Evolutionary conservation across 2,888 invertebrate genomes (phyloP).

Genomic region (Andrena minutula): DNA sequence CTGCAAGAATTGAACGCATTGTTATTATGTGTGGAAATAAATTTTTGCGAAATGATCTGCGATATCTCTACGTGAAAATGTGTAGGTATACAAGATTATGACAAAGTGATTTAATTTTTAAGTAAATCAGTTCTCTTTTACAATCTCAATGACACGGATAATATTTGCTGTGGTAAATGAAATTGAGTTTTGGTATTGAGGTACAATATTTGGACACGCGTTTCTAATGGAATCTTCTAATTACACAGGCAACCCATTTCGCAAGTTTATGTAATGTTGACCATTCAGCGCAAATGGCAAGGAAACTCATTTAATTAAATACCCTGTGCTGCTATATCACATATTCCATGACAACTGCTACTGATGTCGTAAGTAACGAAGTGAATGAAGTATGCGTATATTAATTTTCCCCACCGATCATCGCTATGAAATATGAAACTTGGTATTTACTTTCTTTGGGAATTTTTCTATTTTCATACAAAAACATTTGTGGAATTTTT

Average conservation of each 20-base stretch:
- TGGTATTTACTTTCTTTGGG: no score
- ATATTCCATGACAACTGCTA: not conserved
- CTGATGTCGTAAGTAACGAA: not conserved
- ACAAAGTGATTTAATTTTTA: not conserved
- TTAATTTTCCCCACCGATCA: no score
- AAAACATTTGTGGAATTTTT: no score
- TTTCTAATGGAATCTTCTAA: constrained; percentile 8
- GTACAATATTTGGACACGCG: not conserved
- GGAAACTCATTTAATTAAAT: not conserved
- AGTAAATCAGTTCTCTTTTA: not conserved
- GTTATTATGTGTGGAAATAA: not conserved
- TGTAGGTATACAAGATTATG: not conserved
- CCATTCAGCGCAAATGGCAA: not conserved
- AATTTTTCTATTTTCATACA: no score
- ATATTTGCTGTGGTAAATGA: constrained; percentile 1
- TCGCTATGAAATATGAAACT: no score
- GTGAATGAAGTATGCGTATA: no score
- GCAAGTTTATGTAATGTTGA: constrained; percentile 2
- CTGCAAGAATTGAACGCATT: no score
- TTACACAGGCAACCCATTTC: not conserved
- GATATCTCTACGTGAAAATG: not conserved
- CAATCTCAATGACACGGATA: not conserved
- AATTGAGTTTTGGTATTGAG: not conserved
- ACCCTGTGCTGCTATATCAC: not conserved
- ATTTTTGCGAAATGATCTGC: not conserved